These are phyloP conservation scores for Protobothrops flavoviridis DNA, from an alignment of 2,113 vertebrate genomes.

Conservation along the genomic window DNA sequence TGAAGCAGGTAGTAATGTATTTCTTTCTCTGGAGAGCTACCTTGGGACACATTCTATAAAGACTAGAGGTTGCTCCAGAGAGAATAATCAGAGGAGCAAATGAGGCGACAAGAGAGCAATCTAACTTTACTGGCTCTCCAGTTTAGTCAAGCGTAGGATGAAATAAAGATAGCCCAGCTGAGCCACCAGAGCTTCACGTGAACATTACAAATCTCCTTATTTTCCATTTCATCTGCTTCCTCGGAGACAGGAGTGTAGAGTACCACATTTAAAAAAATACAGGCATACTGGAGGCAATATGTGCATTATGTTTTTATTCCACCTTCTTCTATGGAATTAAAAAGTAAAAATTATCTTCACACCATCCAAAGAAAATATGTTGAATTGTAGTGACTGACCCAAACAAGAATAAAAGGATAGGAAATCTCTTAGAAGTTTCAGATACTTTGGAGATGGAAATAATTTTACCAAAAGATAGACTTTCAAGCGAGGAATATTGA, in stretches of 20 bases:
- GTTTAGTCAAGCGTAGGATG: not conserved
- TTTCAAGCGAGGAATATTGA: not conserved
- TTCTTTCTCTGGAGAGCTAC: constrained; percentile 2
- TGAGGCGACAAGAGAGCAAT: not conserved
- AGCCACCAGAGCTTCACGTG: not conserved
- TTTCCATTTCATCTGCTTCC: not conserved
- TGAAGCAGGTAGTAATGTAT: not conserved
- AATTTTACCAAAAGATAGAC: not conserved
- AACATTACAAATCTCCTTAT: not conserved
- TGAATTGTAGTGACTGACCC: not conserved
- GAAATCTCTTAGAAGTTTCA: not conserved
- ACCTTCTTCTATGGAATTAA: not conserved
- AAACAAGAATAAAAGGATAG: not conserved
- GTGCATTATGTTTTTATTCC: not conserved
- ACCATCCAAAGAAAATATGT: not conserved
- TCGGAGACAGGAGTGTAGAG: not conserved
- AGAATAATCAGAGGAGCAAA: not conserved
- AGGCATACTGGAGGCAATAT: not conserved
- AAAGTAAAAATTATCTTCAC: no score
- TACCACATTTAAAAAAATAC: not conserved
- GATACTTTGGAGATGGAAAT: not conserved
- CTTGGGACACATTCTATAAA: not conserved
- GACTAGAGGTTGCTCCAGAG: not conserved
- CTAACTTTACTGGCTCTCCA: not conserved
- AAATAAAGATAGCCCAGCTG: not conserved